A percentile compares a stretch with the other conserved stretches of the same genome.
These are phyloP conservation scores for Leucophenga varia DNA, from an alignment of 1,140 invertebrate genomes.

Conservation along the genomic window DNA sequence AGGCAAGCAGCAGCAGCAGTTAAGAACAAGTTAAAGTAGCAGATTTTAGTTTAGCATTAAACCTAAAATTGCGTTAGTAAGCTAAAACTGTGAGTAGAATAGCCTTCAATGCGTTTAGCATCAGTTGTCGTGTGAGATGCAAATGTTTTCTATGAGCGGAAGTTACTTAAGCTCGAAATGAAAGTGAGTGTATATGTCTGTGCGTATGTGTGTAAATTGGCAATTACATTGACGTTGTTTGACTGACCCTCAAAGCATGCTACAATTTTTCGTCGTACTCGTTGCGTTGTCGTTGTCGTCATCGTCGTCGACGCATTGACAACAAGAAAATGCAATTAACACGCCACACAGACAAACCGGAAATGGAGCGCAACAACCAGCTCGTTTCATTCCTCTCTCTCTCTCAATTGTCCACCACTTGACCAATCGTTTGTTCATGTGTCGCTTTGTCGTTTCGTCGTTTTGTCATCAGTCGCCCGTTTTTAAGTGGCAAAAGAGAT, in stretches of 20 bases:
- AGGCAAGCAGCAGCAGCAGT: conserved; percentile 16
- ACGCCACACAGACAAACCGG: conserved; percentile 45
- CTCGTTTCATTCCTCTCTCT: too few relatives aligned
- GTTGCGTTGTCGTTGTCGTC: too few relatives aligned
- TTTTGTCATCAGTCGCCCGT: too few relatives aligned
- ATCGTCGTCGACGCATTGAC: conserved; percentile 27
- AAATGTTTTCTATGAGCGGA: too few relatives aligned
- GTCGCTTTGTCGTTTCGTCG: too few relatives aligned
- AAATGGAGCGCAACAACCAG: conserved; percentile 33
- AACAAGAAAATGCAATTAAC: conserved; percentile 53
- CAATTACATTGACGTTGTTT: conserved; percentile 41
- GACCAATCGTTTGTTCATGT: too few relatives aligned
- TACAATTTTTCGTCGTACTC: not conserved
- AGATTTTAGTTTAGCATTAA: too few relatives aligned
- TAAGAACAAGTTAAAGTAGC: too few relatives aligned
- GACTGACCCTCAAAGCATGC: conserved; percentile 15
- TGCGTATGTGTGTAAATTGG: conserved; percentile 25
- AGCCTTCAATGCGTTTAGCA: conserved; percentile 9
- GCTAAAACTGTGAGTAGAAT: conserved; percentile 32
- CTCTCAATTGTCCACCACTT: too few relatives aligned
- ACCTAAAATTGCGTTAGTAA: conserved; percentile 17
- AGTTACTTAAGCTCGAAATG: too few relatives aligned
- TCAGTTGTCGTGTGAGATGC: not conserved
- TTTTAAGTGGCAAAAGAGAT: conserved; percentile 17
- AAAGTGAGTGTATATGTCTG: conserved; percentile 20